Evolutionary conservation across 2,888 invertebrate genomes (phyloP).

Genomic region (Mycalesis mineus): DNA sequence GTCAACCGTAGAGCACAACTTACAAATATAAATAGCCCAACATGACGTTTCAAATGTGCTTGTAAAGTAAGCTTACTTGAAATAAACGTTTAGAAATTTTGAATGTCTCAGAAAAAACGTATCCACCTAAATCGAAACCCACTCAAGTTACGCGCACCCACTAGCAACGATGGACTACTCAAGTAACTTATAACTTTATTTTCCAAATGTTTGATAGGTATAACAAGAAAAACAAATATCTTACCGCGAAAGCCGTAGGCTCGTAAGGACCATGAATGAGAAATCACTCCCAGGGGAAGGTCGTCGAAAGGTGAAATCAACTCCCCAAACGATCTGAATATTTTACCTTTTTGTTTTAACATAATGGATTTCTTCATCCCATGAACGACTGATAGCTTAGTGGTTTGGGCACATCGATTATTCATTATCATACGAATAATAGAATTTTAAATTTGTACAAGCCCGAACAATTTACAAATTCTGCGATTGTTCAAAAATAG

Average conservation of each 20-base stretch:
- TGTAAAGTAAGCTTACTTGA: too few relatives aligned
- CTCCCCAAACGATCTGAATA: conserved; percentile 25
- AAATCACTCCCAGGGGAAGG: conserved; percentile 27
- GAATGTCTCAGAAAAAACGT: too few relatives aligned
- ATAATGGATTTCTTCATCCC: conserved; percentile 16
- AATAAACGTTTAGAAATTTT: too few relatives aligned
- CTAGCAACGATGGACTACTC: too few relatives aligned
- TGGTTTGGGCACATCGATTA: neutral
- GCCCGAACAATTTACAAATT: neutral
- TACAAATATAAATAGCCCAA: too few relatives aligned
- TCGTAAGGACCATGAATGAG: conserved; percentile 23
- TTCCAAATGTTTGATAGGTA: neutral
- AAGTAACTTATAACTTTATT: neutral
- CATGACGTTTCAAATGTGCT: too few relatives aligned
- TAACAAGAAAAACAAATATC: neutral
- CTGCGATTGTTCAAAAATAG: too few relatives aligned
- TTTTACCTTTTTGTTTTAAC: conserved; percentile 28
- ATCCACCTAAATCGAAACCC: too few relatives aligned
- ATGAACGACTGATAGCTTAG: neutral
- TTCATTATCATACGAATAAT: neutral
- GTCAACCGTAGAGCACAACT: too few relatives aligned
- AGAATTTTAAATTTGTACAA: neutral
- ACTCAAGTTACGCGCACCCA: too few relatives aligned
- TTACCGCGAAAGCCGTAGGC: conserved; percentile 8
- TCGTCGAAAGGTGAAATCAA: conserved; percentile 28